Conservation (phyloP, 35 echinoderm and acorn worm species). For the Hemicentrotus pulcherrimus region DNA sequence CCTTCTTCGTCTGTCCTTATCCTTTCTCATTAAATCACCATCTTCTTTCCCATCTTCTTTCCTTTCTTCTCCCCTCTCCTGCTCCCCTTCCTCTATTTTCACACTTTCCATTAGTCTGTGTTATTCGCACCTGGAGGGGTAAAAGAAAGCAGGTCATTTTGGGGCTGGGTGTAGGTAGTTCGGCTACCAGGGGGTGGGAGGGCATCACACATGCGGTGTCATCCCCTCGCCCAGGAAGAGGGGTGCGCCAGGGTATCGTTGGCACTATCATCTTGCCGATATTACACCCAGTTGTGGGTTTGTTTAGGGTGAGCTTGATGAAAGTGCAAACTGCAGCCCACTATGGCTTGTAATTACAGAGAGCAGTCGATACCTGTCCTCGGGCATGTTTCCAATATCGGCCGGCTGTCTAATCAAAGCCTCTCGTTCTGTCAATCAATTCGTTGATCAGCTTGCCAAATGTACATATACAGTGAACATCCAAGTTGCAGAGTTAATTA, state of each 20-base stretch:
- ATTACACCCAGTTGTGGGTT: background rate
- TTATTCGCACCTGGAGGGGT: background rate
- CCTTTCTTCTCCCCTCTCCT: background rate
- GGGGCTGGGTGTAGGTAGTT: background rate
- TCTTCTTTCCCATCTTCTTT: background rate
- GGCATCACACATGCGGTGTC: background rate
- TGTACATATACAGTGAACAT: slow-evolving; percentile 1
- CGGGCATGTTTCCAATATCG: background rate
- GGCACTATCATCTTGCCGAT: slow-evolving; percentile 4
- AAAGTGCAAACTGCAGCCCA: background rate
- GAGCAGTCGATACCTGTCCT: background rate
- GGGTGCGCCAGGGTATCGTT: background rate
- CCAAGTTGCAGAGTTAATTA: background rate
- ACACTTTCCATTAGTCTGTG: background rate
- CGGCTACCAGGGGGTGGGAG: background rate
- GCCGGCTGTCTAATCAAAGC: background rate
- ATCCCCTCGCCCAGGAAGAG: background rate
- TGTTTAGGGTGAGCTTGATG: slow-evolving; percentile 1
- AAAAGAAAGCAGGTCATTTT: background rate
- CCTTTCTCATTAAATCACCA: background rate
- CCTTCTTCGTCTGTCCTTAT: background rate
- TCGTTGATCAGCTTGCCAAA: background rate
- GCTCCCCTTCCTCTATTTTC: background rate
- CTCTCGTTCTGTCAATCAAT: background rate
- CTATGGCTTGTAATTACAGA: background rate